phyloP scores from a whole-genome alignment of 2,888 invertebrate genomes.

The Drymonia ruficornis region DNA sequence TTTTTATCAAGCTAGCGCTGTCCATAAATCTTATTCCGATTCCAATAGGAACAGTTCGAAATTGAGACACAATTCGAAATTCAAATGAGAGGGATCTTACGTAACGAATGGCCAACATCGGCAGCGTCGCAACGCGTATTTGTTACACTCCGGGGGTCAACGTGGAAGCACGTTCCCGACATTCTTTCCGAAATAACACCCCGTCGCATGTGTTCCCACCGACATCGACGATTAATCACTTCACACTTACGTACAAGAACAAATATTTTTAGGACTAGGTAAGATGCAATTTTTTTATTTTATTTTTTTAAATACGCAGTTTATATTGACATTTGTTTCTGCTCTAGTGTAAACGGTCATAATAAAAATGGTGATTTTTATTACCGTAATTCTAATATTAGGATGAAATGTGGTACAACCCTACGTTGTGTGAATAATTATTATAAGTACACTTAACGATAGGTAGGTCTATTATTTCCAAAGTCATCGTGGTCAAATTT shows the following conservation, averaged over 20 bases:
- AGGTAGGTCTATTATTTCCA: neutral
- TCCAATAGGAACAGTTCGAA: slow-evolving; percentile 48
- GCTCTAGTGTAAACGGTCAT: too few relatives aligned
- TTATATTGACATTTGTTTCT: too few relatives aligned
- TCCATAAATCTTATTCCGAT: slow-evolving; percentile 7
- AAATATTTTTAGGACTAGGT: slow-evolving; percentile 49
- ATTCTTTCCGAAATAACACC: slow-evolving; percentile 80
- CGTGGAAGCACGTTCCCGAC: slow-evolving; percentile 76
- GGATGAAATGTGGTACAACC: too few relatives aligned
- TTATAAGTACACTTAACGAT: too few relatives aligned
- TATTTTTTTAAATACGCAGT: slow-evolving; percentile 13
- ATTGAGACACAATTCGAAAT: slow-evolving; percentile 73
- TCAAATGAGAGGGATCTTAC: slow-evolving; percentile 71
- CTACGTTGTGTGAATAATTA: too few relatives aligned
- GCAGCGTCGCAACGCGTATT: slow-evolving; percentile 63
- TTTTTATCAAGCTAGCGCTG: too few relatives aligned
- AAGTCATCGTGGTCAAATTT: too few relatives aligned
- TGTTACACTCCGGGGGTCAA: slow-evolving; percentile 75
- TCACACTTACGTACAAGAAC: slow-evolving; percentile 62
- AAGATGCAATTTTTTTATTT: slow-evolving; percentile 49
- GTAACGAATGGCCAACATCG: slow-evolving; percentile 74
- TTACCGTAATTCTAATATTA: too few relatives aligned
- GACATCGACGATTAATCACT: slow-evolving; percentile 73
- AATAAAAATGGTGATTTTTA: too few relatives aligned
- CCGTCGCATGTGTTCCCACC: slow-evolving; percentile 68